phyloP scores from a whole-genome alignment of 1,140 invertebrate species.

The Anoplophora glabripennis region DNA sequence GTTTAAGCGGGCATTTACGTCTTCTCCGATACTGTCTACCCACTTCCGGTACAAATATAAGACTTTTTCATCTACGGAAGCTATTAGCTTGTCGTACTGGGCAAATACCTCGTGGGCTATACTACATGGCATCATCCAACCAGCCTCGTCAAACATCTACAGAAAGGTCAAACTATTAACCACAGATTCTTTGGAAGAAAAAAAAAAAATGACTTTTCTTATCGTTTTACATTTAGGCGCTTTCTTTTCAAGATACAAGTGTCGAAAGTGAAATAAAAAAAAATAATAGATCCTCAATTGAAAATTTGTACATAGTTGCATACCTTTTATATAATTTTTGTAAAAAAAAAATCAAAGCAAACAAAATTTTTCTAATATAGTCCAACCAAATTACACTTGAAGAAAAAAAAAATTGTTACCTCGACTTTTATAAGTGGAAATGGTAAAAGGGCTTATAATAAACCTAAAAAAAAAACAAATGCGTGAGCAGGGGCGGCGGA shows the following conservation, averaged over 20 bases:
- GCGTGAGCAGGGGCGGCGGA: no score
- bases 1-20: conserved; percentile 62
- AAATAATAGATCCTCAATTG: background rate
- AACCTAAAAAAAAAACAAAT: no score
- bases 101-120: conserved; percentile 67
- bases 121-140: conserved; percentile 68
- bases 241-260: no score
- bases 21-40: conserved; percentile 57
- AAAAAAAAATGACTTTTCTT: no score
- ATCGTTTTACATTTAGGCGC: no score
- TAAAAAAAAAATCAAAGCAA: background rate
- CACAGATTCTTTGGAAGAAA: no score
- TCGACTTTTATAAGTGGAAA: no score
- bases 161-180: background rate
- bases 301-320: background rate
- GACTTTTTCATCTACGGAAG: conserved; percentile 64
- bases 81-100: conserved; percentile 63
- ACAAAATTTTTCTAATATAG: background rate
- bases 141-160: conserved; percentile 63
- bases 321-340: background rate
- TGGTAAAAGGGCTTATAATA: no score
- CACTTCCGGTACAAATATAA: conserved; percentile 64
- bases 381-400: background rate
- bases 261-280: background rate
- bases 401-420: no score